These are phyloP conservation scores for Ptychobarbus kaznakovi DNA, from an alignment of 2,797 vertebrate genomes.

Conservation along the genomic window DNA sequence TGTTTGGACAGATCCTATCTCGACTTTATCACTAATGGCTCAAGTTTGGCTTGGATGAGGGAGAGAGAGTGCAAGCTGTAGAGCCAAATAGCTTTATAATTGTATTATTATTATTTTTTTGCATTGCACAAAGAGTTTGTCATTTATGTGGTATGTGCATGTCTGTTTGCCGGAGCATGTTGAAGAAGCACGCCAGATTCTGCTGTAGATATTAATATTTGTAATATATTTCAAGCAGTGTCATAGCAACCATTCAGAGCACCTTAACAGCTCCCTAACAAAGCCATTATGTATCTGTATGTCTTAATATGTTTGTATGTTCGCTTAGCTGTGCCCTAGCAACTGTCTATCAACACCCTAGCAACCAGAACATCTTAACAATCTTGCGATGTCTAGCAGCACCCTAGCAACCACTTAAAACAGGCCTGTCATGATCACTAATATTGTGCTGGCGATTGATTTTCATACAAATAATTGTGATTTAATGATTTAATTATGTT, in stretches of 20 bases:
- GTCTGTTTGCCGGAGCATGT: conserved; percentile 2
- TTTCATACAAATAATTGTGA: not conserved
- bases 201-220: not conserved
- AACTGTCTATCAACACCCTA: not conserved
- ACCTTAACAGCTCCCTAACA: not conserved
- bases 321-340: not conserved
- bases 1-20: conserved; percentile 61
- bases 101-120: conserved; percentile 1
- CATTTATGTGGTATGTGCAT: conserved; percentile 15
- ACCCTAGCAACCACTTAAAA: not conserved
- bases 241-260: conserved; percentile 7
- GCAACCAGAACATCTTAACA: not conserved
- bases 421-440: not conserved
- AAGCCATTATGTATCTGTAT: not conserved
- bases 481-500: not conserved
- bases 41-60: conserved; percentile 19
- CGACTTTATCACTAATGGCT: conserved; percentile 47
- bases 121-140: conserved; percentile 31
- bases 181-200: conserved; percentile 10
- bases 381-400: not conserved
- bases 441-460: not conserved
- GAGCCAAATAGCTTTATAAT: conserved; percentile 27
- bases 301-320: not conserved
- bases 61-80: conserved; percentile 15
- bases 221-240: not conserved